A percentile compares a stretch with the other conserved stretches of the same genome.
phyloP scores from a whole-genome alignment of 2,888 invertebrate genomes.

The Pollenia amentaria region DNA sequence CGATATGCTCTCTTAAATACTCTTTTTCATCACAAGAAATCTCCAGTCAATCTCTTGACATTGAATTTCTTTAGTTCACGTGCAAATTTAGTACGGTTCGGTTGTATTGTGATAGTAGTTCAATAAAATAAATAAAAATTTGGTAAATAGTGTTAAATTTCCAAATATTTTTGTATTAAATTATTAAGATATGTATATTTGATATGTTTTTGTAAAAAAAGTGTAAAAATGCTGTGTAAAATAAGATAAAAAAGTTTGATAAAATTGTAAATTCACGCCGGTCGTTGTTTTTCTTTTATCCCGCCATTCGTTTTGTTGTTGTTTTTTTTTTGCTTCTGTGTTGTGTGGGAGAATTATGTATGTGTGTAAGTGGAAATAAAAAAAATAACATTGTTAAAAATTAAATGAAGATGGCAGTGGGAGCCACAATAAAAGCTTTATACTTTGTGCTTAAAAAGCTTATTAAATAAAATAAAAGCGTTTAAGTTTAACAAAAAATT shows the following conservation, averaged over 20 bases:
- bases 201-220: background rate
- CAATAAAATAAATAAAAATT: background rate
- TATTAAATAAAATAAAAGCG: too few species aligned
- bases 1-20: too few species aligned
- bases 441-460: too few species aligned
- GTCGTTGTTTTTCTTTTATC: background rate
- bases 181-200: background rate
- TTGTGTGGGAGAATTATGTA: background rate
- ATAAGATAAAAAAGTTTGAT: background rate
- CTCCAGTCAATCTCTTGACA: background rate
- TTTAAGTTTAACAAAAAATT: too few species aligned
- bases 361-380: background rate
- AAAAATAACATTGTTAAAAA: too few species aligned
- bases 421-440: too few species aligned
- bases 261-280: background rate
- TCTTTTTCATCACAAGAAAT: too few species aligned
- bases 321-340: too few species aligned
- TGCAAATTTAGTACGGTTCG: constrained; percentile 1
- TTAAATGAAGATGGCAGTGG: too few species aligned
- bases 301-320: background rate
- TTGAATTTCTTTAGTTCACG: background rate
- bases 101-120: background rate
- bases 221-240: background rate
- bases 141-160: background rate
- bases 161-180: background rate